Evolutionary conservation across 2,888 invertebrate genomes (phyloP), one percentile per base, ranked within the genome.

Genomic region (Norana najaformis): DNA sequence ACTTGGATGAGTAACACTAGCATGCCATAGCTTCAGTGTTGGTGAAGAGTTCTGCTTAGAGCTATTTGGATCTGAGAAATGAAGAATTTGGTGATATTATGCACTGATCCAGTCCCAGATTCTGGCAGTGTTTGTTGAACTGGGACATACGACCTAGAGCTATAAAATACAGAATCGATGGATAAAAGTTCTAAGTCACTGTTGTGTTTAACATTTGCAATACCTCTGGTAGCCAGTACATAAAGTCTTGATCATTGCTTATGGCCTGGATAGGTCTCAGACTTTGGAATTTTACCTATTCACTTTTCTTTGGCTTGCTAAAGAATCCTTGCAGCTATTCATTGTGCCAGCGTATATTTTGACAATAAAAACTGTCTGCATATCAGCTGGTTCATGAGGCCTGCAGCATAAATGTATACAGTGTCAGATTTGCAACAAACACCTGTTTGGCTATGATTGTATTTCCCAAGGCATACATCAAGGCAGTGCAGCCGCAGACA

Each of bases 391-490:
- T 69, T 69, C 30, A 69, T 69, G 69, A 13, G 69, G 69, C 69
- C 69, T 69, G 69, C n/a, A n/a, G 69, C 69, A 69, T n/a, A 69
- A 69, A 69, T 69, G n/a, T 69, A 69, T 69, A 69, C 69, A 69
- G 13, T 69, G 69, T 69, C 69, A n/a, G 69, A 69, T 69, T 69
- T 69, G 69, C 69, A 69, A 69, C 69, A n/a, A 69, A n/a, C 69
- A 69, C 69, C 69, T 69, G 69, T 69, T 69, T 30, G 69, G 69
- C 69, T 69, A 11, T 69, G n/a, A 69, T 69, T 69, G 69, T 69
- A 69, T 69, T 69, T 69, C 69, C 69, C 8, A 69, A 69, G 69
- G 69, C 69, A 69, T n/a, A 69, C 8, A 8, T 69, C 69, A n/a
- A 69, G 69, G n/a, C 69, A 69, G 30, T 6, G 30, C n/a, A 30